Evolutionary conservation across 2,888 invertebrate genomes (phyloP), one percentile per base, ranked within the genome.

Genomic region (Steromphala cineraria): DNA sequence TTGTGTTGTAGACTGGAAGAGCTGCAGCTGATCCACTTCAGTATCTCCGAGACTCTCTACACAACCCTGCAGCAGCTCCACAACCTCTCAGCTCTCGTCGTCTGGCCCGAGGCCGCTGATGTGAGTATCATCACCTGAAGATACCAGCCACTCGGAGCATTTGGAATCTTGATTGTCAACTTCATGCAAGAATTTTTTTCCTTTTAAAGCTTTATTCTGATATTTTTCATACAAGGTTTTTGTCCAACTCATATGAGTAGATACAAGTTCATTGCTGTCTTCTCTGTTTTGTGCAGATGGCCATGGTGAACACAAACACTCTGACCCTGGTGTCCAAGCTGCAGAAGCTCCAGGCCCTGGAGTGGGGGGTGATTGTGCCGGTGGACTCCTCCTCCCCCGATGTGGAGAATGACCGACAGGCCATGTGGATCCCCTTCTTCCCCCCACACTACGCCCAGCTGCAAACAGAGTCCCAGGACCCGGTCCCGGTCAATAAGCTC

Each of bases 241-340:
- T 13, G 13, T 46, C 13, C 46, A 5, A 46, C 13, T 8, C 1
- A 4, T 10, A 8, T 1, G 13, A 10, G 10, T 10, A 46, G 46
- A 46, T 46, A 46, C 13, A 4, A 10, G 46, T 46, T 10, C 1
- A 46, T 46, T 46, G 46, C 7, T 46, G 7, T 13, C 46, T 46
- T 46, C 10, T 46, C 7, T 46, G 7, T 1, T 46, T 84, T 87
- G n/a, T n/a, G 2, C 82, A 90, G 90, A 80, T 85, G 56, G 87
- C 88, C n/a, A 74, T 84, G 75, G 85, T 89, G 19, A 90, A 90
- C 84, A 83, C 86, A 21, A 87, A 87, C 62, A 86, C 89, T 15
- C 53, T 90, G 76, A 79, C 82, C 15, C 84, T 86, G 28, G 85
- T 89, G 10, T 76, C 81, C n/a, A 80, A 84, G 46, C 82, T 89